phyloP scores from a whole-genome alignment of 2,888 invertebrate genomes.

The Drosophila kuntzei region DNA sequence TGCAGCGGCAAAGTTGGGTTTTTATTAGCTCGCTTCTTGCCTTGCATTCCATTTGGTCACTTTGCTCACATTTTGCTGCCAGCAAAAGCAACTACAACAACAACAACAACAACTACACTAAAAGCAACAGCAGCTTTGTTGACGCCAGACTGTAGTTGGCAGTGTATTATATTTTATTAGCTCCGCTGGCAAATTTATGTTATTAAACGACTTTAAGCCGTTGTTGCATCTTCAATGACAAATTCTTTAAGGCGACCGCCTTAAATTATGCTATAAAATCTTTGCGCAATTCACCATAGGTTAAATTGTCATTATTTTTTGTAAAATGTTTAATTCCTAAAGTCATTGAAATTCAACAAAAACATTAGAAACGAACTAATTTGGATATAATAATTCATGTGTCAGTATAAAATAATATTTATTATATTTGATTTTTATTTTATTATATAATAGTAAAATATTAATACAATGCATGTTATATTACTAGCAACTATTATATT shows the following conservation, averaged over 20 bases:
- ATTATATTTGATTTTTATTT: too few relatives aligned
- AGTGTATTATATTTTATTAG: constrained; percentile 78
- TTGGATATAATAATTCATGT: too few relatives aligned
- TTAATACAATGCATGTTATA: too few relatives aligned
- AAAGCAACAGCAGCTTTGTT: constrained; percentile 30
- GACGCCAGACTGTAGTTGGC: constrained; percentile 43
- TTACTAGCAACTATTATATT: too few relatives aligned
- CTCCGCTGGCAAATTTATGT: constrained; percentile 61
- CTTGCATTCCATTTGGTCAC: constrained; percentile 59
- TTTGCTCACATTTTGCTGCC: constrained; percentile 39
- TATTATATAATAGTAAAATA: too few relatives aligned
- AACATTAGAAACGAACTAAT: too few relatives aligned
- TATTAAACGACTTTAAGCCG: constrained; percentile 56
- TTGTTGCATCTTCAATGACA: constrained; percentile 36
- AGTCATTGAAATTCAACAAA: neutral
- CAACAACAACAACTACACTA: constrained; percentile 7
- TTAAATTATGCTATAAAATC: constrained; percentile 54
- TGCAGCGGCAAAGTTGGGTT: constrained; percentile 65
- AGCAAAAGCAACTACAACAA: constrained; percentile 7
- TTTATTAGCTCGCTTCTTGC: constrained; percentile 66
- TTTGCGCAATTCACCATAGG: constrained; percentile 19
- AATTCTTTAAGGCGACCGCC: constrained; percentile 48
- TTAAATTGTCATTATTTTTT: neutral
- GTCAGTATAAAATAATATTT: too few relatives aligned
- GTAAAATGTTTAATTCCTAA: neutral